These are phyloP conservation scores for Xiphophorus hellerii DNA, from an alignment of 2,113 vertebrate species.

Conservation along the genomic window DNA sequence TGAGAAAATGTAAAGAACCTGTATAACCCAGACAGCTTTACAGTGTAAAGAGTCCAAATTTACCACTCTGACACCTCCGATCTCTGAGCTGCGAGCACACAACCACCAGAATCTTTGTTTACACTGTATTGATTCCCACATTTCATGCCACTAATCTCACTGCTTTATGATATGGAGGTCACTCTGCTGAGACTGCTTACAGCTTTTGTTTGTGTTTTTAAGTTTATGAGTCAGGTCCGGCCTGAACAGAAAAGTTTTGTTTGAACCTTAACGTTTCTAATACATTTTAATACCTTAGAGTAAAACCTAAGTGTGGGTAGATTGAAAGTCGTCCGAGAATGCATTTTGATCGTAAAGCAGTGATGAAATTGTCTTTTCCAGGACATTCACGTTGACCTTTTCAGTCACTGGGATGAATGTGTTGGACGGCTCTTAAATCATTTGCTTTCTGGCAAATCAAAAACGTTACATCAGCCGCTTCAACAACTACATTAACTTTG, in stretches of 20 bases:
- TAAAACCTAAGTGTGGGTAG: not conserved
- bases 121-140: constrained; percentile 30
- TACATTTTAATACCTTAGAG: not conserved
- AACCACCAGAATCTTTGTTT: constrained; percentile 23
- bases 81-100: constrained; percentile 3
- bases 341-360: not conserved
- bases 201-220: constrained; percentile 9
- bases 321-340: constrained; percentile 15
- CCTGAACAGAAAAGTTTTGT: not conserved
- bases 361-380: not conserved
- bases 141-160: constrained; percentile 34
- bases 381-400: not conserved
- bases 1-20: constrained; percentile 21
- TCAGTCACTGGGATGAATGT: constrained; percentile 7
- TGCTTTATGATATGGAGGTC: constrained; percentile 5
- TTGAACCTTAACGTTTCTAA: not conserved
- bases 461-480: not conserved
- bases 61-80: constrained; percentile 9
- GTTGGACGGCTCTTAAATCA: constrained; percentile 10
- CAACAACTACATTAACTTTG: constrained; percentile 18
- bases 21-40: constrained; percentile 41
- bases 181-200: not conserved
- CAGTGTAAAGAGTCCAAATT: constrained; percentile 40
- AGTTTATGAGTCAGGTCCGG: not conserved
- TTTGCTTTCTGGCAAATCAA: constrained; percentile 3